phyloP scores from a whole-genome alignment of 2,113 vertebrate genomes.

The Dasyornis broadbenti region DNA sequence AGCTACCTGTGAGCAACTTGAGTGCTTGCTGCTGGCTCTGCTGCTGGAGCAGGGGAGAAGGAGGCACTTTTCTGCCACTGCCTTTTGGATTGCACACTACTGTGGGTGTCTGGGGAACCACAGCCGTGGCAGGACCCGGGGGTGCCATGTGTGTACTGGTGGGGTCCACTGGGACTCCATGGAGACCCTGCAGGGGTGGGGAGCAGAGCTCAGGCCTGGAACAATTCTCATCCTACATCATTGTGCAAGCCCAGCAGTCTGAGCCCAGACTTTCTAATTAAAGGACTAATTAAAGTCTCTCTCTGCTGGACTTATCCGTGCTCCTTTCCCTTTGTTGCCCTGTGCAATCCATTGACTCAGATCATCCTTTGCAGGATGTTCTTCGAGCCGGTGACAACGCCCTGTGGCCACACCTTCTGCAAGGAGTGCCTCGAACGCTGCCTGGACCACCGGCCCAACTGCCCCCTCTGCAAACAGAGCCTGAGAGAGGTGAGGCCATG shows the following conservation, averaged over 20 bases:
- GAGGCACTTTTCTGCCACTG: neutral
- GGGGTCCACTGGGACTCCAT: neutral
- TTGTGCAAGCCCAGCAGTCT: neutral
- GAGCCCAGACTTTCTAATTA: neutral
- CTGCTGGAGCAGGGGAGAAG: neutral
- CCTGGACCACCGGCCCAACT: slow-evolving; percentile 86
- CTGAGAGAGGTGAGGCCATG: slow-evolving; percentile 76
- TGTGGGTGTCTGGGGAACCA: neutral
- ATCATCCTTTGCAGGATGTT: slow-evolving; percentile 74
- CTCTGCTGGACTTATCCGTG: neutral
- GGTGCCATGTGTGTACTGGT: neutral
- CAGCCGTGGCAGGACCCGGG: neutral
- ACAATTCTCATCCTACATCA: neutral
- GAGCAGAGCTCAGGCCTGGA: neutral
- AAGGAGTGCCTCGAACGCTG: slow-evolving; percentile 88
- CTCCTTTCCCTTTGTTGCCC: neutral
- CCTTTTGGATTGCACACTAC: neutral
- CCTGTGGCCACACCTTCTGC: slow-evolving; percentile 91
- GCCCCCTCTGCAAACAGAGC: slow-evolving; percentile 92
- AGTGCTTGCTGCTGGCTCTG: neutral
- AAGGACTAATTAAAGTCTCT: neutral
- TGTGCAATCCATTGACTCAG: neutral
- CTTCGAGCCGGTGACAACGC: slow-evolving; percentile 85
- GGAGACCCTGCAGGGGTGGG: neutral
- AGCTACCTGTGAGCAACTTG: neutral